Conservation (phyloP, 2,888 invertebrate genomes). For the Eucriotettix oculatus region DNA sequence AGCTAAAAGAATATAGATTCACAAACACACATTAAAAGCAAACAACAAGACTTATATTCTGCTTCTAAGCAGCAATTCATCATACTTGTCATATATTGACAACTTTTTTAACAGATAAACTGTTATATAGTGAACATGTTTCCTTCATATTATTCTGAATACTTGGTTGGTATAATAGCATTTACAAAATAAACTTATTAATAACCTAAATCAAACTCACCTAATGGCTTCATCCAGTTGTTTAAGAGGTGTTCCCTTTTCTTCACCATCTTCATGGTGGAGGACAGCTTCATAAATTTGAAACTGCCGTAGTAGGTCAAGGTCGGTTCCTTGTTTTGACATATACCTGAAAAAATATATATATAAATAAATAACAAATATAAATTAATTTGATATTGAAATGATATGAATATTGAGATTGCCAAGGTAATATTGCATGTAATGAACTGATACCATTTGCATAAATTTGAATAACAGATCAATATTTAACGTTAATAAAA, state of each 20-base stretch:
- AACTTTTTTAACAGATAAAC: too few relatives aligned
- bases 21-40: too few relatives aligned
- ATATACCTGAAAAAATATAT: slow-evolving; percentile 38
- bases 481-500: too few relatives aligned
- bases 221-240: slow-evolving; percentile 37
- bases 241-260: slow-evolving; percentile 43
- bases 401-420: not conserved
- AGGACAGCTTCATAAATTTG: slow-evolving; percentile 90
- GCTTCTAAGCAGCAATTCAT: too few relatives aligned
- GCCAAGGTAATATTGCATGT: not conserved
- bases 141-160: too few relatives aligned
- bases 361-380: not conserved
- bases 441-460: not conserved
- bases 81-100: too few relatives aligned
- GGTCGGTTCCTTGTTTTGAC: slow-evolving; percentile 81
- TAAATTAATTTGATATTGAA: not conserved
- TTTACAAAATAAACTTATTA: too few relatives aligned
- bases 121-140: too few relatives aligned
- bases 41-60: too few relatives aligned
- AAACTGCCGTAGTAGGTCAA: slow-evolving; percentile 83
- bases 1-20: too few relatives aligned
- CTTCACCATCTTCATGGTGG: slow-evolving; percentile 72
- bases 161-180: too few relatives aligned
- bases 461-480: not conserved
- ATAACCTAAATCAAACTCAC: slow-evolving; percentile 18